Conservation (phyloP, 1,140 invertebrate genomes). For the Brachionus rubens region DNA sequence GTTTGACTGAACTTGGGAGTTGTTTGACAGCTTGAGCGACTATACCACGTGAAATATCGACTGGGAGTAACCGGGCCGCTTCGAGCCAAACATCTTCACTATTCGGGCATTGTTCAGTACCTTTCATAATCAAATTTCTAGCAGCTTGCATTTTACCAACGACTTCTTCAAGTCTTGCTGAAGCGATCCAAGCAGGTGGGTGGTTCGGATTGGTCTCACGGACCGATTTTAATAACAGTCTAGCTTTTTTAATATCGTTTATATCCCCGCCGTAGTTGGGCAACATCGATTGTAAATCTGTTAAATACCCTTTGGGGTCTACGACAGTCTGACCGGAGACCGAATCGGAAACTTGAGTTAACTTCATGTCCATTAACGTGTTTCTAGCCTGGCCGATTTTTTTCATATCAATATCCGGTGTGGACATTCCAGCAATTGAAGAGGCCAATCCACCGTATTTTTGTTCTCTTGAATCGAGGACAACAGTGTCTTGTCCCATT, state of each 20-base stretch:
- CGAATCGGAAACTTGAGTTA: conserved; percentile 95
- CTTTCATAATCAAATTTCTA: conserved; percentile 91
- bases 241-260: conserved; percentile 96
- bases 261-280: conserved; percentile 96
- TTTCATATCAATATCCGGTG: conserved; percentile 90
- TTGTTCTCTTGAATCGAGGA: conserved; percentile 49
- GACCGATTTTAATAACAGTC: conserved; percentile 91
- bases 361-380: conserved; percentile 97
- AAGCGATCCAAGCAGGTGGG: conserved; percentile 94
- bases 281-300: conserved; percentile 97
- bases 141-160: conserved; percentile 97
- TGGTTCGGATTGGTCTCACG: conserved; percentile 98
- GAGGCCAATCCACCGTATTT: conserved; percentile 58
- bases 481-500: conserved; percentile 70
- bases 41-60: conserved; percentile 87
- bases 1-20: conserved; percentile 71
- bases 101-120: conserved; percentile 80
- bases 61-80: conserved; percentile 73
- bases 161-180: conserved; percentile 94
- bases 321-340: conserved; percentile 98
- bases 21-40: conserved; percentile 65
- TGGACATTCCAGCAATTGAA: conserved; percentile 64
- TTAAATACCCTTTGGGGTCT: conserved; percentile 97
- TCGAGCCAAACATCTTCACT: conserved; percentile 98
- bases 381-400: conserved; percentile 99